phyloP scores from a whole-genome alignment of 2,888 invertebrate species.

The Adelognathus sp. region DNA sequence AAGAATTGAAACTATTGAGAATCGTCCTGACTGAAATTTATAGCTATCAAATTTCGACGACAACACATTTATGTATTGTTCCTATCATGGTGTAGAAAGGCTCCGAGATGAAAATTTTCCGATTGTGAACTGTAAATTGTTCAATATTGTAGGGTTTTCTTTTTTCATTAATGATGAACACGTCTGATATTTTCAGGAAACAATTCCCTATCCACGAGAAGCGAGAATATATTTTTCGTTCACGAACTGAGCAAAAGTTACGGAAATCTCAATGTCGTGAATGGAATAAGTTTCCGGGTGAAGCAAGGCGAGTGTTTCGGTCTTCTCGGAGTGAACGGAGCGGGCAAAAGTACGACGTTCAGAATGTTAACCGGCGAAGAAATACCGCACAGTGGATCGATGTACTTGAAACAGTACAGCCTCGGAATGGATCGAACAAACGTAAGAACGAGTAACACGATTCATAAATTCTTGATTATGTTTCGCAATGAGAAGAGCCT shows the following conservation, averaged over 20 bases:
- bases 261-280: slow-evolving; percentile 89
- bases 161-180: neutral
- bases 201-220: neutral
- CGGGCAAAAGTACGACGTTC: slow-evolving; percentile 94
- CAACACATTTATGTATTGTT: no score
- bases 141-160: neutral
- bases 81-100: no score
- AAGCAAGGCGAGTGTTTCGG: slow-evolving; percentile 91
- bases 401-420: slow-evolving; percentile 71
- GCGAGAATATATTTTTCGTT: slow-evolving; percentile 82
- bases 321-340: slow-evolving; percentile 92
- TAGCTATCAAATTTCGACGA: no score
- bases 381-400: slow-evolving; percentile 73
- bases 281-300: slow-evolving; percentile 87
- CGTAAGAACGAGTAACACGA: no score
- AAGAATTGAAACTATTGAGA: no score
- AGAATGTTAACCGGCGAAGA: slow-evolving; percentile 95
- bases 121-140: no score
- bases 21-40: no score
- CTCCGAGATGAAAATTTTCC: no score
- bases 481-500: no score
- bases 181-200: slow-evolving; percentile 1
- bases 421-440: slow-evolving; percentile 65
- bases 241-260: slow-evolving; percentile 89
- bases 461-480: no score